These are phyloP conservation scores for Polydrusus cervinus DNA, from an alignment of 2,888 invertebrate species.

Conservation along the genomic window DNA sequence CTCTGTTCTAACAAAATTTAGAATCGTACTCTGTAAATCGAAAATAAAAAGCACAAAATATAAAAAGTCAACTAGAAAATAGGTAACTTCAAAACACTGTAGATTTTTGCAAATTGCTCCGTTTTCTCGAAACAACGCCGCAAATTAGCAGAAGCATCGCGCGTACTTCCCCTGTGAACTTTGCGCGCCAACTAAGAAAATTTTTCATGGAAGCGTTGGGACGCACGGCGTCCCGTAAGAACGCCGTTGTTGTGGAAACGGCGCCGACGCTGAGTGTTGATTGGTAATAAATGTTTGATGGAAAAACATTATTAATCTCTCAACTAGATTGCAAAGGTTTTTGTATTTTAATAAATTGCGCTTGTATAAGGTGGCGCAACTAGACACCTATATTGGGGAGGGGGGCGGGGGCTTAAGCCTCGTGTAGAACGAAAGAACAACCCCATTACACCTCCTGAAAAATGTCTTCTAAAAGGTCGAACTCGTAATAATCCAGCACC, in stretches of 20 bases:
- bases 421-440: no score
- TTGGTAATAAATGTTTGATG: constrained; percentile 20
- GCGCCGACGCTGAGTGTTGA: constrained; percentile 40
- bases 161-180: constrained; percentile 35
- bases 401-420: no score
- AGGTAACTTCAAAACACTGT: neutral
- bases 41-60: neutral
- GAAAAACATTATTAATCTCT: neutral
- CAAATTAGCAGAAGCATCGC: constrained; percentile 4
- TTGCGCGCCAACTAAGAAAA: constrained; percentile 48
- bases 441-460: no score
- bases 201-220: constrained; percentile 21
- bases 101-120: neutral
- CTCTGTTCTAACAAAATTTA: neutral
- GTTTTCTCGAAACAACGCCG: constrained; percentile 7
- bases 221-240: constrained; percentile 18
- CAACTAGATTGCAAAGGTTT: neutral
- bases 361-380: no score
- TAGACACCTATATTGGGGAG: no score
- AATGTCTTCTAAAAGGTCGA: no score
- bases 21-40: neutral
- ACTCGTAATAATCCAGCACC: no score
- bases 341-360: neutral
- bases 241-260: constrained; percentile 49
- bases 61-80: neutral